These are phyloP conservation scores for Lepidurus couesii DNA, from an alignment of 1,140 invertebrate genomes.

Conservation along the genomic window DNA sequence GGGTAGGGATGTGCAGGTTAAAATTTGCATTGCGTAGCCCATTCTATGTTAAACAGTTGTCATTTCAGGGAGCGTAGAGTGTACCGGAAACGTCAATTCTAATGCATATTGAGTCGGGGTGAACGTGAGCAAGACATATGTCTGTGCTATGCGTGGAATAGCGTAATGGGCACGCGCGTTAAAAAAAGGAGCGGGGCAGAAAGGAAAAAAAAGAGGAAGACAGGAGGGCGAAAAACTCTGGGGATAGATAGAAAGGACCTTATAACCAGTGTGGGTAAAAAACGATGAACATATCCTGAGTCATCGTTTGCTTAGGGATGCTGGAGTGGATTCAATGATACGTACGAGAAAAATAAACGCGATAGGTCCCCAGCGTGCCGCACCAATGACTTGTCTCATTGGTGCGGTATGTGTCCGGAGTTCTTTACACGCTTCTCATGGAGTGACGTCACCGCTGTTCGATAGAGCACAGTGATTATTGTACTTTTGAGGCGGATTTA, in stretches of 20 bases:
- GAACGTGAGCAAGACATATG: too few species aligned
- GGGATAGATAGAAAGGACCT: slow-evolving; percentile 11
- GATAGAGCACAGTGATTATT: background rate
- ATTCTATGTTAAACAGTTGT: too few species aligned
- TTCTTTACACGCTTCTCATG: background rate
- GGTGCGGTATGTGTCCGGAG: background rate
- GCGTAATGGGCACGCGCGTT: too few species aligned
- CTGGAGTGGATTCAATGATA: background rate
- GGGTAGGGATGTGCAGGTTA: too few species aligned
- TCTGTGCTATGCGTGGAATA: too few species aligned
- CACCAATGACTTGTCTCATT: background rate
- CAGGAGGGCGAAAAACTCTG: background rate
- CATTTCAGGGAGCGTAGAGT: too few species aligned
- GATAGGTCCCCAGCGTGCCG: background rate
- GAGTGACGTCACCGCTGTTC: slow-evolving; percentile 4
- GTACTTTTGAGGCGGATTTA: background rate
- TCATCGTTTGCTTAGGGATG: background rate
- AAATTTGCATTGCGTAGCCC: too few species aligned
- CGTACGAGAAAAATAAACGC: background rate
- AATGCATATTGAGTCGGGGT: too few species aligned
- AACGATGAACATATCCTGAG: background rate
- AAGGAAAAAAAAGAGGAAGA: background rate
- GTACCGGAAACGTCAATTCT: too few species aligned
- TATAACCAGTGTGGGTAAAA: background rate
- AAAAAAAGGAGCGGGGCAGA: background rate